Percentiles rank a stretch among this genome's conserved stretches.
phyloP scores from a whole-genome alignment of 1,140 invertebrate genomes.

The Drosophila ambigua region DNA sequence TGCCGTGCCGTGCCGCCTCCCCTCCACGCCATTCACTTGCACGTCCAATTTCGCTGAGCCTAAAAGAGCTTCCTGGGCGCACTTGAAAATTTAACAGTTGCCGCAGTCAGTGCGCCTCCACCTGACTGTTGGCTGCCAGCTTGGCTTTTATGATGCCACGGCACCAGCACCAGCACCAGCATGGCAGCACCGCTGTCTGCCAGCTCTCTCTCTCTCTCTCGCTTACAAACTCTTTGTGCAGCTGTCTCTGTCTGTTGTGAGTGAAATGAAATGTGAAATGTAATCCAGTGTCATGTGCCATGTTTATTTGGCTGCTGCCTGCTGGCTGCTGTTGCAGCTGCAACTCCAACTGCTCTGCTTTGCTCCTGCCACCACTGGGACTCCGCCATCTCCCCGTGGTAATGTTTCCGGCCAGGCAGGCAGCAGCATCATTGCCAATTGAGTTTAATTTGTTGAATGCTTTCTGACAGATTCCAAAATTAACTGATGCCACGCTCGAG shows the following conservation, averaged over 20 bases:
- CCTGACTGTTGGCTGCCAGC: slow-evolving; percentile 41
- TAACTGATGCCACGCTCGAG: slow-evolving; percentile 75
- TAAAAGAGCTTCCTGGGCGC: slow-evolving; percentile 66
- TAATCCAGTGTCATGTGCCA: slow-evolving; percentile 75
- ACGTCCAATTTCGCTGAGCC: slow-evolving; percentile 76
- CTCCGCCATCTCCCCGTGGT: background rate
- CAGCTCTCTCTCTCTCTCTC: slow-evolving; percentile 13
- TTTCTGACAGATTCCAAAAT: slow-evolving; percentile 81
- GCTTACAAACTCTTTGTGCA: background rate
- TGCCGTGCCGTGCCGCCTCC: slow-evolving; percentile 9
- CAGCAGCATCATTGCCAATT: slow-evolving; percentile 58
- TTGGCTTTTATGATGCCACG: slow-evolving; percentile 48
- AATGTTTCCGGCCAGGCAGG: no score
- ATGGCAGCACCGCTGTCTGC: slow-evolving; percentile 29
- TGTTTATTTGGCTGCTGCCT: slow-evolving; percentile 73
- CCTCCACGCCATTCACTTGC: slow-evolving; percentile 66
- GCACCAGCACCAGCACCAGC: slow-evolving; percentile 43
- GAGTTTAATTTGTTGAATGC: slow-evolving; percentile 80
- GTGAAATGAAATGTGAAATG: slow-evolving; percentile 77
- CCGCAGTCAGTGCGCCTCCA: slow-evolving; percentile 49
- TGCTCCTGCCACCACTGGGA: no score
- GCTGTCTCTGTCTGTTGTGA: slow-evolving; percentile 22
- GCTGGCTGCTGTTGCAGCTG: background rate
- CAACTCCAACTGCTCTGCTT: background rate
- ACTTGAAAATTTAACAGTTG: slow-evolving; percentile 78